phyloP scores from a whole-genome alignment of 2,113 vertebrate species.

The Antigone vipio region DNA sequence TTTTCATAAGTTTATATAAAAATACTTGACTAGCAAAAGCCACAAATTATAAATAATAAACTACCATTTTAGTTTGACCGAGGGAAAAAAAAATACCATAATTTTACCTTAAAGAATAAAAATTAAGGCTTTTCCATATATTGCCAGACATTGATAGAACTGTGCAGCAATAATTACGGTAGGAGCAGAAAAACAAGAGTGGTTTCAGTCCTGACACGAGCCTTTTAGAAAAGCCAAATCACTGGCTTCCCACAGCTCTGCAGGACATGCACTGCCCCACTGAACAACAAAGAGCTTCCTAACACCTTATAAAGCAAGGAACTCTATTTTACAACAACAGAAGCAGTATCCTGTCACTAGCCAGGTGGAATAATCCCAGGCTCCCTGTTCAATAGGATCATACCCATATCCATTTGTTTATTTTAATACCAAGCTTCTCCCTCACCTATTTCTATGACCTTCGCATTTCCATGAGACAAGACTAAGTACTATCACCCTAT shows the following conservation, averaged over 20 bases:
- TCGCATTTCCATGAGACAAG: background rate
- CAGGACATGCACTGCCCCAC: background rate
- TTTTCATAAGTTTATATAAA: background rate
- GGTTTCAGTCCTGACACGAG: background rate
- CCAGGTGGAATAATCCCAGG: background rate
- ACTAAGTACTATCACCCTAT: background rate
- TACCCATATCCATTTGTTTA: background rate
- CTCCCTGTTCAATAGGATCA: background rate
- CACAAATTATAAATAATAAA: constrained; percentile 18
- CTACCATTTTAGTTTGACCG: background rate
- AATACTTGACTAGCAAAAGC: background rate
- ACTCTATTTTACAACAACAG: background rate
- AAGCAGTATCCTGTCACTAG: background rate
- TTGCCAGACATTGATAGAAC: background rate
- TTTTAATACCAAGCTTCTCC: background rate
- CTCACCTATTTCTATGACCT: background rate
- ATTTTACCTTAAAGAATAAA: background rate
- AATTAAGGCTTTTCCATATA: background rate
- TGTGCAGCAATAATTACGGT: background rate
- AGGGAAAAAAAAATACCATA: background rate
- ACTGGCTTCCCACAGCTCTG: background rate
- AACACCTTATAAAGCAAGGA: background rate
- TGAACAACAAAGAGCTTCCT: background rate
- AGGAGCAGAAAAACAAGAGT: background rate
- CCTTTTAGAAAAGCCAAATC: background rate